Conservation (phyloP, 1,140 invertebrate species). For the Sipha flava region DNA sequence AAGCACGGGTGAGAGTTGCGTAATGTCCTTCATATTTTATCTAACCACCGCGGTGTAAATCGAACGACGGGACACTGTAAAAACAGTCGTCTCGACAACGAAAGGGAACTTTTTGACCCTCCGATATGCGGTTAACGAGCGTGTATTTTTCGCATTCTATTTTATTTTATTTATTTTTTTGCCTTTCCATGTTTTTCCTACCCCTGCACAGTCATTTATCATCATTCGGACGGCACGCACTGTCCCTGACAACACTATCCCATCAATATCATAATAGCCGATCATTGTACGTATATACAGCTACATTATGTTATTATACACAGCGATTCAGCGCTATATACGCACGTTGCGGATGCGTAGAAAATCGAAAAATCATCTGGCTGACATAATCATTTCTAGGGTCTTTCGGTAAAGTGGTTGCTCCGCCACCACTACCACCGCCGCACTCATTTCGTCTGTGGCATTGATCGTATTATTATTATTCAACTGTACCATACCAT, state of each 20-base stretch:
- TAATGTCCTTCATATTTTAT: neutral
- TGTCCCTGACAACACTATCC: constrained; percentile 21
- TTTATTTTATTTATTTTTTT: neutral
- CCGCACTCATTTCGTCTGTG: neutral
- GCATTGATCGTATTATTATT: neutral
- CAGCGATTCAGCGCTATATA: too few species aligned
- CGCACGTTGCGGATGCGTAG: neutral
- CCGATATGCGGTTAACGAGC: constrained; percentile 18
- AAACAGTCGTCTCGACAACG: constrained; percentile 26
- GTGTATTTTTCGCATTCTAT: neutral
- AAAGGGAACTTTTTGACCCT: constrained; percentile 30
- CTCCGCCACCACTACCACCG: neutral
- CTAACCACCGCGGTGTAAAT: constrained; percentile 12
- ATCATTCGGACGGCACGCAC: constrained; percentile 23
- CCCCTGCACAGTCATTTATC: constrained; percentile 17
- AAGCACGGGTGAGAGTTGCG: neutral
- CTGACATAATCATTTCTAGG: neutral
- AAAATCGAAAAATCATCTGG: constrained; percentile 13
- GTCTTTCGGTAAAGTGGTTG: neutral
- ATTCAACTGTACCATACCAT: too few species aligned
- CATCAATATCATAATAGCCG: constrained; percentile 23
- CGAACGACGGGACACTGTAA: constrained; percentile 20
- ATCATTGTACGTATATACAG: neutral
- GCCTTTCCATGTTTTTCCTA: neutral
- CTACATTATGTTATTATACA: neutral